Base-by-base conservation (phyloP, 1,140 invertebrate genomes). In the Ephestia elutella region DNA sequence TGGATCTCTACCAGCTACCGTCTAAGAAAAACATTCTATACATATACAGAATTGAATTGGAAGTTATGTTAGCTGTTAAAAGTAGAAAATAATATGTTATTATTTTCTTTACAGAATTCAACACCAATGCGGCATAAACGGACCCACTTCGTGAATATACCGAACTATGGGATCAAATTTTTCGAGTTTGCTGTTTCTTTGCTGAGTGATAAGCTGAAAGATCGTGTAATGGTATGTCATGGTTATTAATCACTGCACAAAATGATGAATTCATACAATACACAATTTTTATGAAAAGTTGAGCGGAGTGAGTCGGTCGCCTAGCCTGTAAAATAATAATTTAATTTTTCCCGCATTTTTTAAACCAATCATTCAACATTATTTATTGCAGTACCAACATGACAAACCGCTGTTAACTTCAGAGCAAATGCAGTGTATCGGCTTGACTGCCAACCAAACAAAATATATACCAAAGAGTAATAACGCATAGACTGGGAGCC, bases 101-200 rank as follows among this genome's bases (percentile, higher is more conserved):
- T 1, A 10, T 15, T 15, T 44, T 44, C 2, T 15, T 89, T 90
- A 11, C 88, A 95, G 93, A 95, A 95, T 80, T 95, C 95, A 0
- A 93, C 95, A n/a, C 96, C 96, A 0, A 95, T 96, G 91, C 90
- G 95, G 11, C 95, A 96, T 77, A 96, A 96, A 75, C 90, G 94
- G 65, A 94, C 95, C 0, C 95, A 96, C 73, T 94, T 96, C 64
- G 89, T 96, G 18, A 96, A 96, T 75, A 93, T 96, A 54, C 95
- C 95, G 0, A 89, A 91, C 53, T 93, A 92, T 66, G 94, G 94
- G 1, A 91, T 92, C 0, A 93, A 94, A 72, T 90, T 96, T 62
- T 93, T 96, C 55, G 95, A 96, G 72, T 93, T 96, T 74, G 92
- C 91, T 0, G 90, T 95, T 1, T 93, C 93, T 4, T 86, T 96